A percentile compares a stretch with the other conserved stretches of the same genome.
phyloP scores from a whole-genome alignment of 2,797 vertebrate species.

The Enteromius fasciolatus region DNA sequence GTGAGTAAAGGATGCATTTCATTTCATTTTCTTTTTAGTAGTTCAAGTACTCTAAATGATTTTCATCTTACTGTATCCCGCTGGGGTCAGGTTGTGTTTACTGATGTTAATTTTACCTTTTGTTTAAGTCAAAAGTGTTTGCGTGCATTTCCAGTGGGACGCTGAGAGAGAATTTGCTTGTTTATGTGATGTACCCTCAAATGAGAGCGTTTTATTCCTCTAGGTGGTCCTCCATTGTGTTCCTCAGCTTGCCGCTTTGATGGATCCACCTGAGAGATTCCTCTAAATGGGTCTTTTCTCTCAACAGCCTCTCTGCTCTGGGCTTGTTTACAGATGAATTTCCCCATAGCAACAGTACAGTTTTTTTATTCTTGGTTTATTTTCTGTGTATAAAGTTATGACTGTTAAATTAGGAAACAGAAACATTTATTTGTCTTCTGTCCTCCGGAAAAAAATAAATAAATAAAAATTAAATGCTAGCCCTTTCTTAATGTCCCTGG shows the following conservation, averaged over 20 bases:
- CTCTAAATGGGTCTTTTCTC: slow-evolving; percentile 71
- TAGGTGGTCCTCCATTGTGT: slow-evolving; percentile 75
- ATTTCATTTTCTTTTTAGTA: slow-evolving; percentile 5
- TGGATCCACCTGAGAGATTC: slow-evolving; percentile 81
- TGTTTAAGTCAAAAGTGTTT: slow-evolving; percentile 70
- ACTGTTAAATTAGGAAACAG: slow-evolving; percentile 39
- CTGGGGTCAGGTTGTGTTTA: slow-evolving; percentile 67
- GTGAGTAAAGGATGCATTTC: neutral
- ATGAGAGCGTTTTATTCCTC: slow-evolving; percentile 74
- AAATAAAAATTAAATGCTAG: slow-evolving; percentile 76
- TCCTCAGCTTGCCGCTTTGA: slow-evolving; percentile 68
- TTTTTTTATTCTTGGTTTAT: slow-evolving; percentile 44
- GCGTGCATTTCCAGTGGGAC: slow-evolving; percentile 64
- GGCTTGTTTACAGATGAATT: slow-evolving; percentile 79
- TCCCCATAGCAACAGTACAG: slow-evolving; percentile 61
- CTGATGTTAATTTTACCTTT: slow-evolving; percentile 64
- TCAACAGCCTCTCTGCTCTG: slow-evolving; percentile 72
- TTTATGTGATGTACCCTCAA: slow-evolving; percentile 79
- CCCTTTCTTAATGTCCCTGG: slow-evolving; percentile 73
- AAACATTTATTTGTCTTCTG: slow-evolving; percentile 51
- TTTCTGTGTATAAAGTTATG: slow-evolving; percentile 28
- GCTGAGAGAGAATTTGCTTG: slow-evolving; percentile 73
- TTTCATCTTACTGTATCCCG: slow-evolving; percentile 15
- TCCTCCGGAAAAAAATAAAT: slow-evolving; percentile 73
- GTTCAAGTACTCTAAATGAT: neutral